Base-by-base conservation (phyloP, 2,113 vertebrate genomes). In the Psilopogon haemacephalus region DNA sequence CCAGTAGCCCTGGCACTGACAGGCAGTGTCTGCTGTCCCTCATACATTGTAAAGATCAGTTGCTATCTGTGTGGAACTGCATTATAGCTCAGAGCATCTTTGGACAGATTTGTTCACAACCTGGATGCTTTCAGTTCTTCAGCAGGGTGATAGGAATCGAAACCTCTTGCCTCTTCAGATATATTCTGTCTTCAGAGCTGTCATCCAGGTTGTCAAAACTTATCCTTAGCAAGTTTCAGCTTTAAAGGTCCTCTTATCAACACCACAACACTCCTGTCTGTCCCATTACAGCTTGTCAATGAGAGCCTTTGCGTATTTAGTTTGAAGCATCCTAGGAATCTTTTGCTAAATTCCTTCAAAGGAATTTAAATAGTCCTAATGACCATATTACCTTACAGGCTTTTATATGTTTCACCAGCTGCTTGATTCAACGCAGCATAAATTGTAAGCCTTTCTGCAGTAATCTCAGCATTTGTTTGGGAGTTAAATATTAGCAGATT, bases 341-440 rank as follows among this genome's bases (percentile, higher is more conserved):
- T 83, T 80, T 68, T 89, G 59, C 63, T 94, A 7, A 82, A 84
- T 85, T 91, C 75, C 78, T 95, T 80, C 65, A 89, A 84, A 78
- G 89, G 70, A 90, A 90, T 89, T 88, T 69, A 84, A 95, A 67
- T 82, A 86, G 40, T 88, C 63, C 84, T 93, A 86, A 94, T 96
- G 92, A 69, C 86, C 88, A 19, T 92, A 62, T 88, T 93, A 84
- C 90, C 86, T 95, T 93, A 73, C 50, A 90, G 80, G 50, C 90
- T 54, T 90, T 84, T 70, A 40, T 86, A 69, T 54, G 62, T 77
- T 92, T 86, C 87, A 40, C 75, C 89, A 94, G 89, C 87, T 95
- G 89, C 75, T 89, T 28, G 33, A 48, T 85, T 94, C 78, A 86
- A 20, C 60, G 68, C 33, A 27, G 62, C 38, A 68, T 68, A 72